Base-by-base conservation (phyloP, 2,888 invertebrate genomes). In the Drosophila formosana region DNA sequence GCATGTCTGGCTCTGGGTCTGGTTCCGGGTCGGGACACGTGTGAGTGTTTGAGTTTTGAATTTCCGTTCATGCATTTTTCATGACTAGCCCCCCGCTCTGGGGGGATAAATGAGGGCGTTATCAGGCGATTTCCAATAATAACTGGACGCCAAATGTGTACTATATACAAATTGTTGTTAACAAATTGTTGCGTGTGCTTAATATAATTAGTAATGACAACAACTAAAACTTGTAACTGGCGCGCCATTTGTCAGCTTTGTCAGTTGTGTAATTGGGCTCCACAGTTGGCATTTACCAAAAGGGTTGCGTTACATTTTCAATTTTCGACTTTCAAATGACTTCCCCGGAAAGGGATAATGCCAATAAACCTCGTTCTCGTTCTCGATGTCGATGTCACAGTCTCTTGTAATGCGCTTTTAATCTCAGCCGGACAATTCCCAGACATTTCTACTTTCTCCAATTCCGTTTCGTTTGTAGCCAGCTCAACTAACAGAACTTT, bases 21-120 rank as follows among this genome's bases (percentile, higher is more conserved):
- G 53, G 43, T 66, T 32, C 52, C 43, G 53, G 43, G 64, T 32
- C 55, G 32, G 39, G 25, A 46, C 72, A 66, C 49, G 64, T 58
- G 66, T 60, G 80, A 66, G 72, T 80, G 84, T 79, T 67, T 76
- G 67, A 72, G 88, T 83, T 88, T 88, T 76, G 77, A 82, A 64
- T 83, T 88, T 88, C 88, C 73, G 67, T 56, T 83, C 88, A 88
- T 84, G 79, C 66, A 84, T 89, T 84, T 89, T 89, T 81, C 41
- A 84, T 84, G 82, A 56, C 23, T 18, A 18, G 5, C 28, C 55
- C 13, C 58, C 23, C 32, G 11, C 49, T 34, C 41, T 6, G 2
- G 18, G 2, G 18, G 11, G 25, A 47, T 73, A 84, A 84, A 71
- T 84, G 71, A 73, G 78, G 79, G 88, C 79, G 82, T 72, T 66